These are phyloP conservation scores for Cyphomyrmex costatus DNA, from an alignment of 1,140 invertebrate genomes.

Conservation along the genomic window DNA sequence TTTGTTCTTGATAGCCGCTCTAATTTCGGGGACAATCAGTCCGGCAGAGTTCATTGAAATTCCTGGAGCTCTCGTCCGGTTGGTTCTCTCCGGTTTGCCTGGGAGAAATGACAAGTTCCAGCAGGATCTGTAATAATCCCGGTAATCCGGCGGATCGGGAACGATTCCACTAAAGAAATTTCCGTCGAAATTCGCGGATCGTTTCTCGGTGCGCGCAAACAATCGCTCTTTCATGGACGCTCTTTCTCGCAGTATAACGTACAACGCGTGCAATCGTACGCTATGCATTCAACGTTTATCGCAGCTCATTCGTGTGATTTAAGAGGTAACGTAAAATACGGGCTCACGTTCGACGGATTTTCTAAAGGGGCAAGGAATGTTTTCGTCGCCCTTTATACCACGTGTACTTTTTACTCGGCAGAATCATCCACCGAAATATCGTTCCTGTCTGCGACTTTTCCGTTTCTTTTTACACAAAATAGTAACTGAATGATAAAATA, in stretches of 20 bases:
- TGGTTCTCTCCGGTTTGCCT: background rate
- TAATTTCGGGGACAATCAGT: conserved; percentile 30
- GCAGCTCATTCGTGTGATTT: conserved; percentile 39
- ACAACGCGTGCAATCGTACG: conserved; percentile 4
- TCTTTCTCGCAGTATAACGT: background rate
- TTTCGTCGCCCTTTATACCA: background rate
- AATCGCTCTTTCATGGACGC: conserved; percentile 36
- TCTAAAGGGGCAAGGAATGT: conserved; percentile 27
- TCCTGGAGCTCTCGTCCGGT: conserved; percentile 20
- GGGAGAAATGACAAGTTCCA: conserved; percentile 37
- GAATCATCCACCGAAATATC: background rate
- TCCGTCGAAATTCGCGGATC: conserved; percentile 32
- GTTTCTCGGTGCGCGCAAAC: conserved; percentile 19
- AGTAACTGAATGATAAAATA: background rate
- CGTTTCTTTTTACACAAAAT: background rate
- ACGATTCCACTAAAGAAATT: conserved; percentile 33
- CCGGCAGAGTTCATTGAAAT: conserved; percentile 45
- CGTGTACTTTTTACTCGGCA: background rate
- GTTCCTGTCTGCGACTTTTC: background rate
- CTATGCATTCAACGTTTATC: conserved; percentile 19
- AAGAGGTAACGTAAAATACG: conserved; percentile 55
- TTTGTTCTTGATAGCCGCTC: background rate
- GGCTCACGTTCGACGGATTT: conserved; percentile 56
- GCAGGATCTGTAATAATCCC: conserved; percentile 51
- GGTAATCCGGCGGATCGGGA: conserved; percentile 32